Conservation (phyloP, 1,140 invertebrate genomes). For the Bursaphelenchus mucronatus region DNA sequence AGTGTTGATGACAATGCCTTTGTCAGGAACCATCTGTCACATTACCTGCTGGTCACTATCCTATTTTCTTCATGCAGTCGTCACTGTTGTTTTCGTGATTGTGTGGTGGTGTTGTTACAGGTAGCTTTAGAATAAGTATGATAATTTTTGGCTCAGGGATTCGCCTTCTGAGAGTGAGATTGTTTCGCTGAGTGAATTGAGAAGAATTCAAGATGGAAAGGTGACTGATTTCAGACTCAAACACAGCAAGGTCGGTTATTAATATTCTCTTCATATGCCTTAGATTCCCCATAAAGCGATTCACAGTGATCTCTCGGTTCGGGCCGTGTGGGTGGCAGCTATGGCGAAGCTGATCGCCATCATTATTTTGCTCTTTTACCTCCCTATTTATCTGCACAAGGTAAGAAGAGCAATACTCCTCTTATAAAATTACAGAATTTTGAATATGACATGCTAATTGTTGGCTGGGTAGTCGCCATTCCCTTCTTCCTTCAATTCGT, state of each 20-base stretch:
- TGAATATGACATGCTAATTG: constrained; percentile 26
- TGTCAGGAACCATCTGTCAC: constrained; percentile 32
- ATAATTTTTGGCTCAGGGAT: constrained; percentile 21
- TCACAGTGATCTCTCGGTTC: constrained; percentile 30
- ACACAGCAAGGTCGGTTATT: constrained; percentile 22
- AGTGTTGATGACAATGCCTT: constrained; percentile 20
- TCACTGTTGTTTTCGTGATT: constrained; percentile 35
- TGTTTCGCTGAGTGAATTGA: constrained; percentile 31
- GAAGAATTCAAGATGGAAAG: constrained; percentile 34
- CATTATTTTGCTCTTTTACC: background rate
- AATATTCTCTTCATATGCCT: background rate
- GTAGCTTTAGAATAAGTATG: constrained; percentile 4
- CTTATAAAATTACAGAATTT: background rate
- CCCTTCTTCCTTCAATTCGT: constrained; percentile 46
- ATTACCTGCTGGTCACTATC: constrained; percentile 19
- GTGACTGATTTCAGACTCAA: constrained; percentile 32
- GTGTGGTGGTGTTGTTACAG: constrained; percentile 44
- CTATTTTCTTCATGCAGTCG: constrained; percentile 38
- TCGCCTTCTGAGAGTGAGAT: constrained; percentile 24
- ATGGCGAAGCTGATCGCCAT: constrained; percentile 44
- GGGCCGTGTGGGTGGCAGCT: constrained; percentile 55
- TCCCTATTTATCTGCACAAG: constrained; percentile 12
- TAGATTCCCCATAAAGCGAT: constrained; percentile 46
- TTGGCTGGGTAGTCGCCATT: constrained; percentile 43
- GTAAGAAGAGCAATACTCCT: background rate